A percentile compares a stretch with the other conserved stretches of the same genome.
phyloP scores from a whole-genome alignment of 2,113 vertebrate species.

The Labrus mixtus region DNA sequence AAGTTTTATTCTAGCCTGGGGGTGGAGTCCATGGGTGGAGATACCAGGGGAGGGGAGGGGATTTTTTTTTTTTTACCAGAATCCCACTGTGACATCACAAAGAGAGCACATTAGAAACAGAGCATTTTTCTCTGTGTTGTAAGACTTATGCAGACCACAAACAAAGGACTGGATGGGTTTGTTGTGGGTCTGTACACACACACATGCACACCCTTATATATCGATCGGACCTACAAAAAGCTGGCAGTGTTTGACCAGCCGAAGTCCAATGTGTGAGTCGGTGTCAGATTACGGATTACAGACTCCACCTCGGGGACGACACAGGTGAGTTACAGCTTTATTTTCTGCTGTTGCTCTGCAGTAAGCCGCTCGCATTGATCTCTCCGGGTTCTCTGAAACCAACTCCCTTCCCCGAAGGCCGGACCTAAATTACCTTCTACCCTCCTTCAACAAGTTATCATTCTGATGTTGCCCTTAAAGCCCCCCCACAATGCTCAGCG shows the following conservation, averaged over 20 bases:
- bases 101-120: too few species aligned
- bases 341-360: conserved; percentile 38
- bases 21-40: too few species aligned
- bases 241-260: conserved; percentile 3
- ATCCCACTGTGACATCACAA: too few species aligned
- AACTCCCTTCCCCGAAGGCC: conserved; percentile 36
- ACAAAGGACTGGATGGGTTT: too few species aligned
- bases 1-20: too few species aligned
- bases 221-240: conserved; percentile 23
- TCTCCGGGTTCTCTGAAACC: conserved; percentile 51
- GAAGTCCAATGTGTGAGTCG: conserved; percentile 32
- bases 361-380: conserved; percentile 43
- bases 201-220: too few species aligned
- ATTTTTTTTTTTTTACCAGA: too few species aligned
- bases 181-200: too few species aligned
- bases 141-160: too few species aligned
- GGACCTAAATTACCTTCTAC: conserved; percentile 67
- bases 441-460: conserved; percentile 53
- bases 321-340: conserved; percentile 54
- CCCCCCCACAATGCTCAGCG: conserved; percentile 21
- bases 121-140: too few species aligned
- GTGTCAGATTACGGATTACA: conserved; percentile 58
- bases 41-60: too few species aligned
- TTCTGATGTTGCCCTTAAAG: conserved; percentile 42
- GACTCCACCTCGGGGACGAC: conserved; percentile 45